Base-by-base conservation (phyloP, 2,797 vertebrate genomes). In the Paramormyrops hopkinsi region DNA sequence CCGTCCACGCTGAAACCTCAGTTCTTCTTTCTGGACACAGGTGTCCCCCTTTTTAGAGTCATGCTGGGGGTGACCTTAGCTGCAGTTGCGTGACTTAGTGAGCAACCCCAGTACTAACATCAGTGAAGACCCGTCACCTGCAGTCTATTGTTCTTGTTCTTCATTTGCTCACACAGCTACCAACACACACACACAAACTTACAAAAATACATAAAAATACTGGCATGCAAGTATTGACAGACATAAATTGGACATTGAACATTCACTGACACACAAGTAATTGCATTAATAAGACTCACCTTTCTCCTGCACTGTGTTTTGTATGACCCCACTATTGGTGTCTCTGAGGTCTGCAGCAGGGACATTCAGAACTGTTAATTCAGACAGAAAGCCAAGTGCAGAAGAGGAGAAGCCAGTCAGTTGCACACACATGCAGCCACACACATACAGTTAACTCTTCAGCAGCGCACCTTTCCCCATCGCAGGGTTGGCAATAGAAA, bases 241-340 rank as follows among this genome's bases (percentile, higher is more conserved):
- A 48, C 88, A 88, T 14, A 37, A 44, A 62, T 2, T 17, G 46
- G 7, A 85, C 54, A 50, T n/a, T 29, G 4, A 14, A 46, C 62
- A 2, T 22, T 22, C 37, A 41, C 8, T 33, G 12, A 88, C 1
- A 11, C 37, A 46, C 41, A 69, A 19, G 14, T 41, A 5, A 56
- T 14, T 48, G 17, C 54, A 22, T 5, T 46, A 44, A 41, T 19
- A 29, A 48, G 19, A 90, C 93, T 94, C 95, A 98, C 97, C 97
- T 97, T 97, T 98, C 92, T 97, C 96, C 91, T 96, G 97, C 89
- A 95, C 95, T 89, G 97, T 95, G 93, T 97, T 98, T 96, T 98
- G 98, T 94, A 97, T 94, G 91, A 95, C 93, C 92, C 96, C 95
- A 88, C 95, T 95, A 89, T 96, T 96, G 91, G 94, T 95, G 92